Conservation (phyloP, 2,888 invertebrate species). For the Julus scandinavius region DNA sequence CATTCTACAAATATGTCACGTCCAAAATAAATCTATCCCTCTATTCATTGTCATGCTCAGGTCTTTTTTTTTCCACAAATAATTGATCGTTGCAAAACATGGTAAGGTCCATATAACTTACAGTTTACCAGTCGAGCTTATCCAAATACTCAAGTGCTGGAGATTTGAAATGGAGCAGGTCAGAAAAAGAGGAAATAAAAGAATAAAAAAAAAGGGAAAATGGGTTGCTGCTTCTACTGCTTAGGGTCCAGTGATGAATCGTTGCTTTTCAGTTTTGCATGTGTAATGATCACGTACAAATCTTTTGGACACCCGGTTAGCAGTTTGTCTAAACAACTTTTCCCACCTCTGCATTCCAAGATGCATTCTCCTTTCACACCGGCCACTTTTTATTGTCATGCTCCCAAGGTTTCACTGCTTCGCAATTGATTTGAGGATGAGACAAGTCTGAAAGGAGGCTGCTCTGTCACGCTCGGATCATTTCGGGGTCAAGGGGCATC, state of each 20-base stretch:
- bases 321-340: slow-evolving; percentile 4
- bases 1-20: slow-evolving; percentile 37
- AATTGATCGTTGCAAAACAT: slow-evolving; percentile 6
- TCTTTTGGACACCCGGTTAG: not conserved
- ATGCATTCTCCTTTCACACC: slow-evolving; percentile 20
- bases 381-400: not conserved
- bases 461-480: slow-evolving; percentile 45
- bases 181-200: not conserved
- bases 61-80: not conserved
- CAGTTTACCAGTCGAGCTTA: not conserved
- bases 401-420: not conserved
- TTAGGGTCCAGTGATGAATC: slow-evolving; percentile 25
- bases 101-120: slow-evolving; percentile 4
- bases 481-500: slow-evolving; percentile 24
- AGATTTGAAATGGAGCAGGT: slow-evolving; percentile 1
- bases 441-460: slow-evolving; percentile 35
- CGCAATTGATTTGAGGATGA: slow-evolving; percentile 44
- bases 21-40: slow-evolving; percentile 37
- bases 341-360: slow-evolving; percentile 2
- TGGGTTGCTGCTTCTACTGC: not conserved
- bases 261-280: slow-evolving; percentile 35
- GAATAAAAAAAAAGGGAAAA: not conserved
- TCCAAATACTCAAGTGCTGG: not conserved
- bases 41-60: slow-evolving; percentile 33
- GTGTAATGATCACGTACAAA: slow-evolving; percentile 18